Conservation (phyloP, 2,113 vertebrate genomes). For the Aptenodytes patagonicus region DNA sequence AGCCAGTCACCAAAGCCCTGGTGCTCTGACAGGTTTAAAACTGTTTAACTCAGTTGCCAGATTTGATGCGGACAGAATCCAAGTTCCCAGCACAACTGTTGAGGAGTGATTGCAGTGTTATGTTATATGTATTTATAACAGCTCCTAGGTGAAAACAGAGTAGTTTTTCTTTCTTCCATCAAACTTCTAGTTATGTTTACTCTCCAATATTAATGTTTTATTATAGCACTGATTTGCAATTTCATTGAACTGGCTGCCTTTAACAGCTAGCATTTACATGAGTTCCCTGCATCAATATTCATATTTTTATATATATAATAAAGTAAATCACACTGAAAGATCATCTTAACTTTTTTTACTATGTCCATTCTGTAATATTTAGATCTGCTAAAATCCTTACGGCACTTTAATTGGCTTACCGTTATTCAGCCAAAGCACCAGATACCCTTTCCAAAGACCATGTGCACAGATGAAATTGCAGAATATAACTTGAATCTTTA, state of each 20-base stretch:
- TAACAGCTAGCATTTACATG: not conserved
- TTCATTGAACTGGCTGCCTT: not conserved
- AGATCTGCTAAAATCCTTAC: not conserved
- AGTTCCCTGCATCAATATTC: not conserved
- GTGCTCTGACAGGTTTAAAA: not conserved
- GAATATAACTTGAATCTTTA: not conserved
- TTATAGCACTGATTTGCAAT: not conserved
- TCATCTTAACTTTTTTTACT: slow-evolving; percentile 5
- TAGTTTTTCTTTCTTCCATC: not conserved
- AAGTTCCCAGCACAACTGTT: not conserved
- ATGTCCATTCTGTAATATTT: not conserved
- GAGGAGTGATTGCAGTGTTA: not conserved
- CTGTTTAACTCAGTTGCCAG: not conserved
- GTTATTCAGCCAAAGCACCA: not conserved
- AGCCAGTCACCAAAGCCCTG: accelerated
- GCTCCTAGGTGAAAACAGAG: not conserved
- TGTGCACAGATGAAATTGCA: not conserved
- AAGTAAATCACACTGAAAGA: not conserved
- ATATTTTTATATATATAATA: not conserved
- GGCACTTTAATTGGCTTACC: not conserved
- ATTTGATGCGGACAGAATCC: accelerated
- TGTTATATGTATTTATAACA: not conserved
- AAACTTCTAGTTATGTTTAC: not conserved
- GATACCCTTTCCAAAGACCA: not conserved
- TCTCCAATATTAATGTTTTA: not conserved